Base-by-base conservation (phyloP, 2,888 invertebrate species). In the Scaptomyza parva region DNA sequence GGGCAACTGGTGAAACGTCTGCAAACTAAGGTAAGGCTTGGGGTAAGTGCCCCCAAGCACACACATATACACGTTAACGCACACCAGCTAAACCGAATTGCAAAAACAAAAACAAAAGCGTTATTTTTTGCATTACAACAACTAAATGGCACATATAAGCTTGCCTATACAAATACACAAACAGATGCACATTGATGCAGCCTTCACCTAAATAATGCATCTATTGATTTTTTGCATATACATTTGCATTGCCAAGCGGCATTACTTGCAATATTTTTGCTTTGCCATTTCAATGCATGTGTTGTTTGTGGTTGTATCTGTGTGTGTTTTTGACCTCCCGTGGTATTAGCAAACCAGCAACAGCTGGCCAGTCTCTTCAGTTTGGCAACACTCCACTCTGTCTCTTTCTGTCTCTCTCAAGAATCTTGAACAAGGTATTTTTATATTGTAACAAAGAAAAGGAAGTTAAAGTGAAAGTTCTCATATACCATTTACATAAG, bases 151-250 rank as follows among this genome's bases (percentile, higher is more conserved):
- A 35, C 26, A 48, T 30, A 22, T 26, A 12, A 20, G 3, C 20
- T 0, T 11, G n/a, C 17, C 18, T 22, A 28, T 28, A 1, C 9
- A 39, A 30, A 33, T 41, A 47, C 9, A 33, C 40, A 50, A 55
- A 44, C 44, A 41, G 35, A 40, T 40, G 44, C 47, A 60, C 39
- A 47, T 44, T 50, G 60, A 76, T 57, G 60, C 58, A 77, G 75
- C 86, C 84, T 85, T 85, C 84, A 85, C 84, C 86, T 50, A 86
- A 78, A 80, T 78, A 74, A 48, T 76, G 72, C 71, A 78, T 76
- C 63, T 80, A 80, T 81, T 77, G 79, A 79, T 79, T 76, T 78
- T 76, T 79, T 79, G 64, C 74, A 70, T 76, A 68, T 72, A 60
- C 65, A 66, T 55, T 71, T 65, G 62, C 76, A 75, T 76, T 71